These are phyloP conservation scores for Trematomus loennbergii DNA, from an alignment of 2,113 vertebrate genomes.

Conservation along the genomic window DNA sequence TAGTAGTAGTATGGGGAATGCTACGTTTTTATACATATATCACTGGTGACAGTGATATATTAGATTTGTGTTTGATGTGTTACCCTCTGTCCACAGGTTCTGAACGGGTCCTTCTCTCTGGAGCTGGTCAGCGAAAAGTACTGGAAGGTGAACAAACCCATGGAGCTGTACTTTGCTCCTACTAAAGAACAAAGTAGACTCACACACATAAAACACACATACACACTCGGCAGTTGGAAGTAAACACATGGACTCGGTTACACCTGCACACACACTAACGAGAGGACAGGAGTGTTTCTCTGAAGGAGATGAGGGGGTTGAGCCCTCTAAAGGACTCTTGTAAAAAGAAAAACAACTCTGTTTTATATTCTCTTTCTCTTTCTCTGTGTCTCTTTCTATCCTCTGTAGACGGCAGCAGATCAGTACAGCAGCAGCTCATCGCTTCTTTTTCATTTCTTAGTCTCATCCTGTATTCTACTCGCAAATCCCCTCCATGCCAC, in stretches of 20 bases:
- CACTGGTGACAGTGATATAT: too few relatives aligned
- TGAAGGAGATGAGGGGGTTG: constrained; percentile 41
- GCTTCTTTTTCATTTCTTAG: not conserved
- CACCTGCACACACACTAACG: constrained; percentile 39
- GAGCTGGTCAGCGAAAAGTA: constrained; percentile 99
- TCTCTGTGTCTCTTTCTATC: constrained; percentile 55
- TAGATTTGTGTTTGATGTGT: not conserved
- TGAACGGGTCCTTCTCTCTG: constrained; percentile 98
- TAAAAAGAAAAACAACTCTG: constrained; percentile 60
- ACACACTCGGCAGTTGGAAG: constrained; percentile 14
- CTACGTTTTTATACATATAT: too few relatives aligned
- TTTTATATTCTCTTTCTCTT: constrained; percentile 68
- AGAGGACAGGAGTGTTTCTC: constrained; percentile 40
- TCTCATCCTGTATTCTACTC: not conserved
- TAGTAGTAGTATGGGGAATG: too few relatives aligned
- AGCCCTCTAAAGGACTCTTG: constrained; percentile 62
- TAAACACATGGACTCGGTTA: constrained; percentile 53
- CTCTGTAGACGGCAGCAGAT: constrained; percentile 72
- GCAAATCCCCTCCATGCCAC: not conserved
- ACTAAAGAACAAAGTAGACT: constrained; percentile 98
- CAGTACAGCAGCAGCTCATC: constrained; percentile 39
- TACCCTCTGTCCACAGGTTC: constrained; percentile 83
- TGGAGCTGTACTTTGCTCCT: constrained; percentile 99
- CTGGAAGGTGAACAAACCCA: constrained; percentile 99
- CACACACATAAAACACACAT: not conserved